Evolutionary conservation across 2,888 invertebrate genomes (phyloP).

Genomic region (Drosophila differens): DNA sequence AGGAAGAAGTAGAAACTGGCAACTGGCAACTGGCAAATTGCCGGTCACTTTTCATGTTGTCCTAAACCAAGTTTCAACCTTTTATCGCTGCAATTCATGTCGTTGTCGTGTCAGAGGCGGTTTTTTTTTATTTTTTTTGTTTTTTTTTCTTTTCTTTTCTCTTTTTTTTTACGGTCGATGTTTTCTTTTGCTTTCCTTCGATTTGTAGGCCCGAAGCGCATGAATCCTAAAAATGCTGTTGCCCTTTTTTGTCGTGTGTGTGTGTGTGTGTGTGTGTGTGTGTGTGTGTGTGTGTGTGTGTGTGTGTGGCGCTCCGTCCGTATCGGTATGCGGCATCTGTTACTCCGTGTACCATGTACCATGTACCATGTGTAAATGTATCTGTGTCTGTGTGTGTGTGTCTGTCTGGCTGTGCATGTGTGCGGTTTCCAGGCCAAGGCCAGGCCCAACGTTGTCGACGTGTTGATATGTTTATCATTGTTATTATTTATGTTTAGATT

Average conservation of each 20-base stretch:
- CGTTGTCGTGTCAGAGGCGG: constrained; percentile 50
- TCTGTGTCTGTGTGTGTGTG: constrained; percentile 16
- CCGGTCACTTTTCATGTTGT: constrained; percentile 75
- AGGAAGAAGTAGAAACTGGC: not conserved
- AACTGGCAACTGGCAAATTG: constrained; percentile 64
- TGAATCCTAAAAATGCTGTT: constrained; percentile 75
- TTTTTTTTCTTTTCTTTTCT: constrained; percentile 5
- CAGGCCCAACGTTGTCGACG: constrained; percentile 50
- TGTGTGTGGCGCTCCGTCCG: constrained; percentile 6
- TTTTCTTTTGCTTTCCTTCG: constrained; percentile 52
- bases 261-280: not conserved
- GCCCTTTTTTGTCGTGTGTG: constrained; percentile 34
- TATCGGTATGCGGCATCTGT: constrained; percentile 65
- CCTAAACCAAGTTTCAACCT: constrained; percentile 50
- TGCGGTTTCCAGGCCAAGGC: constrained; percentile 43
- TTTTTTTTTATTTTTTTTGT: not conserved
- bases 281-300: not conserved
- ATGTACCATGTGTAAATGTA: constrained; percentile 33
- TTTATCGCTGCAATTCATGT: constrained; percentile 67
- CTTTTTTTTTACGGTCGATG: constrained; percentile 17
- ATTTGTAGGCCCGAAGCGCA: constrained; percentile 67
- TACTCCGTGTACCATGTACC: constrained; percentile 36
- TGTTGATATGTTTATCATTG: constrained; percentile 82
- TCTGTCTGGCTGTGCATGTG: constrained; percentile 44
- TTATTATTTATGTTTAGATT: constrained; percentile 82